Conservation (phyloP, 2,113 vertebrate genomes). For the Melanerpes aurifrons region DNA sequence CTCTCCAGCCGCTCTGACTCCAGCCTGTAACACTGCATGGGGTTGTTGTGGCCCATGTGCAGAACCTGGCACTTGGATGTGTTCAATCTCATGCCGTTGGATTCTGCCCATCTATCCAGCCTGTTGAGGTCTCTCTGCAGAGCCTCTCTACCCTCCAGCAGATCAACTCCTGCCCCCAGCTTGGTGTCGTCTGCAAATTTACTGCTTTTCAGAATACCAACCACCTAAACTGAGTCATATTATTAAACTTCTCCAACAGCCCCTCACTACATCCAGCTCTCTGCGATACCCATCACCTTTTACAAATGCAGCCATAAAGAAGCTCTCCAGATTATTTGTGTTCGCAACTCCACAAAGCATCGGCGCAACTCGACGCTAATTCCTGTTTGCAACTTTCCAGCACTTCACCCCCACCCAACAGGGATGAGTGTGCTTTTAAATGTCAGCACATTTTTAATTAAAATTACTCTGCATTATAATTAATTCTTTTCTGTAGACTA, state of each 20-base stretch:
- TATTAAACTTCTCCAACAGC: neutral
- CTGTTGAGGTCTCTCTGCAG: too few relatives aligned
- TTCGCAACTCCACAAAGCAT: neutral
- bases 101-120: too few relatives aligned
- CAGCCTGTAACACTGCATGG: too few relatives aligned
- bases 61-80: too few relatives aligned
- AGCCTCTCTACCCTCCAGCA: too few relatives aligned
- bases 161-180: too few relatives aligned
- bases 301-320: neutral
- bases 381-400: neutral
- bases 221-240: neutral
- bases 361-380: neutral
- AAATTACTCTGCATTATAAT: constrained; percentile 57
- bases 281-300: neutral
- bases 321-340: neutral
- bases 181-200: too few relatives aligned
- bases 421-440: constrained; percentile 21
- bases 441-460: constrained; percentile 20
- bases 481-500: constrained; percentile 43
- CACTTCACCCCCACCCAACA: neutral
- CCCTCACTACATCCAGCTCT: neutral
- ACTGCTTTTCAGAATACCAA: neutral
- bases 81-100: too few relatives aligned
- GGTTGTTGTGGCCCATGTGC: too few relatives aligned
- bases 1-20: too few relatives aligned